Evolutionary conservation across 2,113 vertebrate genomes (phyloP).

Genomic region (Pampusana beccarii): DNA sequence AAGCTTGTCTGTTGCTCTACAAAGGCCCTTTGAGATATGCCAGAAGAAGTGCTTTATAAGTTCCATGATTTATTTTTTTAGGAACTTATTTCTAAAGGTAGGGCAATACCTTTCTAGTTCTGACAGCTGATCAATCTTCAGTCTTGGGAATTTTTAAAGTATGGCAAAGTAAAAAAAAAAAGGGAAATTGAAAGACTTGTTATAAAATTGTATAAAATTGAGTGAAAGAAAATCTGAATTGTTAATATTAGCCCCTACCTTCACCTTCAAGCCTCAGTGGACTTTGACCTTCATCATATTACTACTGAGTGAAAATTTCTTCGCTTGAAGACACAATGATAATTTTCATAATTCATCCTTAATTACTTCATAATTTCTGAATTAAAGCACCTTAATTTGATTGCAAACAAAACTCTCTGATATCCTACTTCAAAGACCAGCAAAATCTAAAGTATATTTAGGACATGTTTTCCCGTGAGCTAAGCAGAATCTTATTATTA

Average conservation of each 20-base stretch:
- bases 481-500: neutral
- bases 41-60: neutral
- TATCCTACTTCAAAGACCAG: neutral
- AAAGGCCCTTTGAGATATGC: neutral
- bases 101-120: neutral
- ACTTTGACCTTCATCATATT: neutral
- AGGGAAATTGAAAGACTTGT: neutral
- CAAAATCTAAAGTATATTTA: constrained; percentile 27
- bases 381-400: constrained; percentile 44
- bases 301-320: constrained; percentile 32
- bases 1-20: neutral
- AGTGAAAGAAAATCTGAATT: neutral
- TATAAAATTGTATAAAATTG: neutral
- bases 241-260: neutral
- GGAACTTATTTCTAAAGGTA: neutral
- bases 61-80: neutral
- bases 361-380: constrained; percentile 26
- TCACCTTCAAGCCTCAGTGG: constrained; percentile 9
- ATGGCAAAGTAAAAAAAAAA: neutral
- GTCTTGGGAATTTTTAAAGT: neutral
- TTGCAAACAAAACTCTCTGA: constrained; percentile 24
- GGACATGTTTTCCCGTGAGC: neutral
- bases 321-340: constrained; percentile 21
- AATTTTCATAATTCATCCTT: constrained; percentile 16
- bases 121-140: neutral